phyloP scores from a whole-genome alignment of 1,140 invertebrate genomes.

The Penaeus chinensis region DNA sequence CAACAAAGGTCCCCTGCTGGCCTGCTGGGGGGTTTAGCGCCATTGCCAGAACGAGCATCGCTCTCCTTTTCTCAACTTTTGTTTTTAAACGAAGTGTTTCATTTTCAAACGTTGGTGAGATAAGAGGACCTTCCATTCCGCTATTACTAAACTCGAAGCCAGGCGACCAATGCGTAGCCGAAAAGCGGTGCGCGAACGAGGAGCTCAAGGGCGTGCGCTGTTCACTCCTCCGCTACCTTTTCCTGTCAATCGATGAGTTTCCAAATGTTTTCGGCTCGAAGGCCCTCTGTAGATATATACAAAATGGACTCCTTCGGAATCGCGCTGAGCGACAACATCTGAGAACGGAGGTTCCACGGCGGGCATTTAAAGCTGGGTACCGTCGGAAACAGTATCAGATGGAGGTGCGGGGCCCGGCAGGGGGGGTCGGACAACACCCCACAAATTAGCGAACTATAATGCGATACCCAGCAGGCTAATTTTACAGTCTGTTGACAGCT shows the following conservation, averaged over 20 bases:
- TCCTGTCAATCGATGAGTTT: too few relatives aligned
- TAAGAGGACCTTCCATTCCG: too few relatives aligned
- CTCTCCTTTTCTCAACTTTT: background rate
- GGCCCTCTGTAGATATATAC: too few relatives aligned
- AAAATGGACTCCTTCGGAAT: too few relatives aligned
- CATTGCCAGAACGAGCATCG: background rate
- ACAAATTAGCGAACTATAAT: conserved; percentile 46
- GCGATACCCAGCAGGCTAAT: conserved; percentile 46
- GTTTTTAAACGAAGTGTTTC: too few relatives aligned
- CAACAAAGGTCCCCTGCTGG: conserved; percentile 20
- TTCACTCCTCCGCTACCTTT: too few relatives aligned
- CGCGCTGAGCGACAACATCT: background rate
- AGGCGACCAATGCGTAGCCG: too few relatives aligned
- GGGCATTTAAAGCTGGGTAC: conserved; percentile 23
- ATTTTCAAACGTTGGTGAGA: background rate
- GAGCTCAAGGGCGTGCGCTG: too few relatives aligned
- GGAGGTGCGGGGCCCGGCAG: conserved; percentile 7
- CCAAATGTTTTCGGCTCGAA: too few relatives aligned
- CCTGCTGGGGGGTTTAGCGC: background rate
- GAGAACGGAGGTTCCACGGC: background rate
- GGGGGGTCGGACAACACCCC: conserved; percentile 17
- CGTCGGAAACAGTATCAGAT: conserved; percentile 32
- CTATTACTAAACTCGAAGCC: too few relatives aligned
- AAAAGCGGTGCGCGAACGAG: too few relatives aligned
- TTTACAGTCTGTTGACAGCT: conserved; percentile 44